Percentiles rank a stretch among this genome's conserved stretches.
Conservation (phyloP, 2,888 invertebrate species). For the Pharmacophagus antenor region DNA sequence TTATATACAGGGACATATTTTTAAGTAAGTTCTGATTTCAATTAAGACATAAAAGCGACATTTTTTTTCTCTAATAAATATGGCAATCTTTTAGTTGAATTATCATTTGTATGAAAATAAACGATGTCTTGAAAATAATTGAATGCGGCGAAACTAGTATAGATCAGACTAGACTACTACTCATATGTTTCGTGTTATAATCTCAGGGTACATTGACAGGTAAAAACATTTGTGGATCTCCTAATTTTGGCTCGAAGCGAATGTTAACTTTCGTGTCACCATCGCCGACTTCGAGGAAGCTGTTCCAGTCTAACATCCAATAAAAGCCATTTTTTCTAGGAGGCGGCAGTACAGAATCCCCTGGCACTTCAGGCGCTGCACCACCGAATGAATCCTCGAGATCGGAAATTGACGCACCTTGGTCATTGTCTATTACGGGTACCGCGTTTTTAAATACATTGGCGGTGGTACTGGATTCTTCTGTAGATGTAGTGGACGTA, state of each 20-base stretch:
- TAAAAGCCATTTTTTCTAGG: slow-evolving; percentile 89
- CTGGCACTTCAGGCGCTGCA: slow-evolving; percentile 76
- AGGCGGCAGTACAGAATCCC: slow-evolving; percentile 83
- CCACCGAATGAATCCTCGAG: slow-evolving; percentile 90
- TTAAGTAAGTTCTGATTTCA: not conserved
- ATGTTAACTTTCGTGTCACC: slow-evolving; percentile 88
- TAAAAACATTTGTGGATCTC: slow-evolving; percentile 89
- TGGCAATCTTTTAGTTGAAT: not conserved
- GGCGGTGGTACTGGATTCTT: slow-evolving; percentile 37
- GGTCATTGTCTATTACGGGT: slow-evolving; percentile 69
- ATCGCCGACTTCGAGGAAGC: slow-evolving; percentile 91
- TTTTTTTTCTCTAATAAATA: not conserved
- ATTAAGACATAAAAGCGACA: not conserved
- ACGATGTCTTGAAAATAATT: not conserved
- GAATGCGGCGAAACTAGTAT: not conserved
- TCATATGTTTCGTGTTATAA: slow-evolving; percentile 24
- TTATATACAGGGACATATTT: not conserved
- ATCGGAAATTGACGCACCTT: slow-evolving; percentile 82
- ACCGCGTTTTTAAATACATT: slow-evolving; percentile 46
- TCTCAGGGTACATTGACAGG: slow-evolving; percentile 87
- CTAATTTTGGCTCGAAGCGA: slow-evolving; percentile 89
- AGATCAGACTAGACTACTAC: slow-evolving; percentile 43
- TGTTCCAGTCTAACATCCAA: slow-evolving; percentile 92
- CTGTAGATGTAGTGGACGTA: slow-evolving; percentile 37
- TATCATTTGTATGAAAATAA: not conserved